Conservation (phyloP, 2,113 vertebrate species). For the Cinclus cinclus region DNA sequence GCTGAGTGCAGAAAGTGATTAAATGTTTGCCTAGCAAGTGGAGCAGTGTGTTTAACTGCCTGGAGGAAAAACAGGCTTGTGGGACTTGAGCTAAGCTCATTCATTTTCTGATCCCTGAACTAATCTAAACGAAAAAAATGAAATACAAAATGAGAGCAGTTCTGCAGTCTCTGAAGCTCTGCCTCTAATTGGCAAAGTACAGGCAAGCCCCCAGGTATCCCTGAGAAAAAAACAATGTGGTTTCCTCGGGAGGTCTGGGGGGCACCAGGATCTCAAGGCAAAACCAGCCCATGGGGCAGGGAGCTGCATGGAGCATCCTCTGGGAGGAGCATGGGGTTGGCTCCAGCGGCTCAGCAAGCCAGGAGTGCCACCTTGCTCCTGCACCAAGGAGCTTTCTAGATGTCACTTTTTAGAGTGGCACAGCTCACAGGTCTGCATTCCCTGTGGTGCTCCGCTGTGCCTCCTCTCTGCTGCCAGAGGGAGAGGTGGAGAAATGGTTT, state of each 20-base stretch:
- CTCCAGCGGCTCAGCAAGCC: rapidly evolving
- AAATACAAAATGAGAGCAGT: conserved; percentile 2
- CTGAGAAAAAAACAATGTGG: neutral
- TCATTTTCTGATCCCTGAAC: conserved; percentile 54
- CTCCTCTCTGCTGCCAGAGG: rapidly evolving
- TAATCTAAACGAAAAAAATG: conserved; percentile 29
- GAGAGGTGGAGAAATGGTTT: neutral
- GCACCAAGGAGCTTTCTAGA: neutral
- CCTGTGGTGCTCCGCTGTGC: neutral
- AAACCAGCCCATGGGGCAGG: neutral
- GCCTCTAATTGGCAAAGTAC: neutral
- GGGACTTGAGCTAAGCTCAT: conserved; percentile 28
- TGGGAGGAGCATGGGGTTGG: neutral
- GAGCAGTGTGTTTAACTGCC: neutral
- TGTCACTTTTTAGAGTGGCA: neutral
- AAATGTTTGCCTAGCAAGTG: conserved; percentile 40
- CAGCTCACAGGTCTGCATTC: rapidly evolving
- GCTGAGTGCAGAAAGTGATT: conserved; percentile 27
- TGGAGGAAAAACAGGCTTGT: conserved; percentile 28
- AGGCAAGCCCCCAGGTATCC: neutral
- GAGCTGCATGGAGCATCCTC: neutral
- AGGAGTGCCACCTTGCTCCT: neutral
- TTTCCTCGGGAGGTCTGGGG: neutral
- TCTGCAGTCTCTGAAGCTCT: conserved; percentile 5
- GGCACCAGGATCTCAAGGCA: neutral